Evolutionary conservation across 2,888 invertebrate species (phyloP).

Genomic region (Achlya flavicornis): DNA sequence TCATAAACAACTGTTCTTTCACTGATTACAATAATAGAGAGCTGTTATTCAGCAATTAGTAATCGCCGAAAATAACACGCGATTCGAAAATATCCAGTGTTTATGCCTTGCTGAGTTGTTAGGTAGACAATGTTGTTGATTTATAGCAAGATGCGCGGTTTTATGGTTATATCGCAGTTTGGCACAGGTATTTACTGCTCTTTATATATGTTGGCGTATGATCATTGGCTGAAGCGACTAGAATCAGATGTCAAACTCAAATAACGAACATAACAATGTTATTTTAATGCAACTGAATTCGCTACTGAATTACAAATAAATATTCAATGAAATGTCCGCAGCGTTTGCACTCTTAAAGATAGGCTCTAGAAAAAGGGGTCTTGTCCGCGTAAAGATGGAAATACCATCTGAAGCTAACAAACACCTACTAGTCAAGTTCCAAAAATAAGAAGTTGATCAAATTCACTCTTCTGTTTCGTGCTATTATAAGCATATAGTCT

Average conservation of each 20-base stretch:
- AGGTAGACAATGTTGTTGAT: constrained; percentile 47
- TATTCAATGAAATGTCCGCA: too few relatives aligned
- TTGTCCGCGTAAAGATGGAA: too few relatives aligned
- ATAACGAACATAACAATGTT: not conserved
- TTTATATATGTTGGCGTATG: not conserved
- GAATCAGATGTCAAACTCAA: not conserved
- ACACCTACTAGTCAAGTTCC: too few relatives aligned
- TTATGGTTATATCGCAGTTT: constrained; percentile 28
- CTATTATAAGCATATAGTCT: too few relatives aligned
- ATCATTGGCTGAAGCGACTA: not conserved
- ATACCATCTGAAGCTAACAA: too few relatives aligned
- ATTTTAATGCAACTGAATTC: not conserved
- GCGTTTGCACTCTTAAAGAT: too few relatives aligned
- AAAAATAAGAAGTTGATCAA: too few relatives aligned
- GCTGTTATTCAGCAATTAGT: constrained; percentile 24
- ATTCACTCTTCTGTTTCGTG: too few relatives aligned
- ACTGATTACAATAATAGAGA: constrained; percentile 15
- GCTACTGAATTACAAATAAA: too few relatives aligned
- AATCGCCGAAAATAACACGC: constrained; percentile 44
- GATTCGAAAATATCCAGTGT: constrained; percentile 46
- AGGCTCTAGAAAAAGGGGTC: too few relatives aligned
- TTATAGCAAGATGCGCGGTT: constrained; percentile 35
- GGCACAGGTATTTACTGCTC: constrained; percentile 11
- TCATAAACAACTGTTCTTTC: not conserved
- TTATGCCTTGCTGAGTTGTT: constrained; percentile 41